phyloP scores from a whole-genome alignment of 2,113 vertebrate species.

The Scortum barcoo region DNA sequence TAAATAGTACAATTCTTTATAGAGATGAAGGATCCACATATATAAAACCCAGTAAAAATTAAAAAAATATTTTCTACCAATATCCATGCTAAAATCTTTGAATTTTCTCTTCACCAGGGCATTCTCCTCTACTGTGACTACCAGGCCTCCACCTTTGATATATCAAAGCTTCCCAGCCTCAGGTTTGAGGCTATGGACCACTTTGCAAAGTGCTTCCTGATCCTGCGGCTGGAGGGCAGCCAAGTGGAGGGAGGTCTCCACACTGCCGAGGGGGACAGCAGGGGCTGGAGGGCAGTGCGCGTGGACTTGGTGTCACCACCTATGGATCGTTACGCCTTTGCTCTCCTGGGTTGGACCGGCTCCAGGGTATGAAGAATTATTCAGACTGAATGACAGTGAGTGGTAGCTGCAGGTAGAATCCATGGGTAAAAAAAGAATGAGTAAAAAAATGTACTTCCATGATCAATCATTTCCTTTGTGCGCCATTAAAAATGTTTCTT shows the following conservation, averaged over 20 bases:
- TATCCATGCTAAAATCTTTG: too few relatives aligned
- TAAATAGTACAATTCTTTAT: neutral
- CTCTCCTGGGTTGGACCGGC: conserved; percentile 95
- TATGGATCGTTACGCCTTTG: conserved; percentile 87
- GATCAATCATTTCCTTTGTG: neutral
- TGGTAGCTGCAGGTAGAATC: conserved; percentile 2
- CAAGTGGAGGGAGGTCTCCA: conserved; percentile 69
- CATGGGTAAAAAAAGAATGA: neutral
- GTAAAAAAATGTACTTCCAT: neutral
- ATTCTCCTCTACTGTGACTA: conserved; percentile 90
- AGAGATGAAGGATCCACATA: neutral
- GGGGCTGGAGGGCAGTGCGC: conserved; percentile 93
- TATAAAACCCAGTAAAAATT: neutral
- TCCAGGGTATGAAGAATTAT: conserved; percentile 88
- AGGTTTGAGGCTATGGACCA: conserved; percentile 92
- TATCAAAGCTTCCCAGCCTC: conserved; percentile 84
- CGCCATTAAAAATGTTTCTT: neutral
- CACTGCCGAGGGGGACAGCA: conserved; percentile 38
- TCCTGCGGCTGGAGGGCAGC: conserved; percentile 87
- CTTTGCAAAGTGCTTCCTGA: conserved; percentile 95
- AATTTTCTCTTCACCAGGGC: conserved; percentile 81
- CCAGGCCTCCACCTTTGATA: conserved; percentile 90
- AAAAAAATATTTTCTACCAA: neutral
- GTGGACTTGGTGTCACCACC: conserved; percentile 94
- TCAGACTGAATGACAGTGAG: neutral